Evolutionary conservation across 2,888 invertebrate species (phyloP), one percentile per base, ranked within the genome.

Genomic region (Carabus problematicus): DNA sequence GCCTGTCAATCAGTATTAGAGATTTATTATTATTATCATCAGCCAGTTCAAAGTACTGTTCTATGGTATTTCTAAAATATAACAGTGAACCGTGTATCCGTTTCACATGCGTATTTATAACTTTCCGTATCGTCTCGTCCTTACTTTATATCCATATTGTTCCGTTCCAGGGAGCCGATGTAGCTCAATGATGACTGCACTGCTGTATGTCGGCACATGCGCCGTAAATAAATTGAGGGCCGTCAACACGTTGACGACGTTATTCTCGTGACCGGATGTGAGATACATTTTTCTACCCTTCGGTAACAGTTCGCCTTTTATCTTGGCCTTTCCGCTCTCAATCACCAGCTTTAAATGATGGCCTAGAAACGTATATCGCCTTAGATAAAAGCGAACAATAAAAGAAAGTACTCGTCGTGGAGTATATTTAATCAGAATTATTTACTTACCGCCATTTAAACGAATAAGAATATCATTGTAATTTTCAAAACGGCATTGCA

Each of bases 221-320:
- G 82, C 79, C 60, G 82, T 74, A 75, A 79, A 87, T 14, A 86
- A 77, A 8, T 80, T 79, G 14, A 88, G 77, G 39, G 85, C 82
- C 14, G 79, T 77, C 41, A 87, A 77, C 40, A 87, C 72, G 45
- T 84, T 82, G 11, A 84, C 81, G 6, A 88, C 79, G 40, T 86
- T 87, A 4, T 85, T 83, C 74, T 88, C 88, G 76, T 88, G 88
- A 1, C 83, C 85, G 40, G 85, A 82, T 76, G 83, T 85, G 19
- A 86, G 73, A 72, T 79, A 81, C 39, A 86, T 77, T 72, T 83
- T 84, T 4, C 76, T 75, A 1, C 71, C 75, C 12, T 71, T 64
- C 3, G 75, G 74, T 2, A 70, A 8, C n/a, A 76, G 63, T 12
- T 71, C 73, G 40, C 74, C 75, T 29, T 75, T 75, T 41, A 74